These are phyloP conservation scores for Scolopax mira DNA, from an alignment of 2,113 vertebrate genomes.

Conservation along the genomic window DNA sequence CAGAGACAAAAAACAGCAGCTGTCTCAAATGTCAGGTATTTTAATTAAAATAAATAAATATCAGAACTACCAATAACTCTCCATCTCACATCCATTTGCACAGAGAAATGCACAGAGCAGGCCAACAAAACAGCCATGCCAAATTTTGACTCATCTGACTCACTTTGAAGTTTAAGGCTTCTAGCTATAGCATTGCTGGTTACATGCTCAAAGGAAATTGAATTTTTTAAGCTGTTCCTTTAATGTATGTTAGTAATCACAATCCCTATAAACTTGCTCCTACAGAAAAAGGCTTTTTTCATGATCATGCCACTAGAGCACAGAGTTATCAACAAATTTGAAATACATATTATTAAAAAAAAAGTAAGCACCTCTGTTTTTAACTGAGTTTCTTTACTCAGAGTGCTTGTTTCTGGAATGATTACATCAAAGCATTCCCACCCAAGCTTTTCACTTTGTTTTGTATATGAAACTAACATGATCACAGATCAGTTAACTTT, in stretches of 20 bases:
- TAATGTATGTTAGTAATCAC: neutral
- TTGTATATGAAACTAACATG: neutral
- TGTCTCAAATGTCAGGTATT: neutral
- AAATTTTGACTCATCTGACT: neutral
- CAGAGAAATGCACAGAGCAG: neutral
- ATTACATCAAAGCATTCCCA: neutral
- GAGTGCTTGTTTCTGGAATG: neutral
- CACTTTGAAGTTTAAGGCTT: neutral
- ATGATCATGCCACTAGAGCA: neutral
- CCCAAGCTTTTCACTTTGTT: neutral
- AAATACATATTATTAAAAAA: neutral
- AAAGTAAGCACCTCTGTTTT: neutral
- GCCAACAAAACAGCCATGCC: neutral
- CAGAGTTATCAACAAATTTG: neutral
- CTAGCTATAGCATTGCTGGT: neutral
- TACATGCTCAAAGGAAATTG: neutral
- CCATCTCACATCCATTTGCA: neutral
- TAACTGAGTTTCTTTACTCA: neutral
- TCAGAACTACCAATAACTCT: neutral
- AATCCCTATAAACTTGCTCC: neutral
- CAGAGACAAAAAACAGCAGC: neutral
- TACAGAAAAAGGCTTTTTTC: neutral
- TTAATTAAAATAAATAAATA: neutral
- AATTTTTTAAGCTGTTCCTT: neutral
- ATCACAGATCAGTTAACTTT: neutral